Base-by-base conservation (phyloP, 2,113 vertebrate species). In the Tautogolabrus adspersus region DNA sequence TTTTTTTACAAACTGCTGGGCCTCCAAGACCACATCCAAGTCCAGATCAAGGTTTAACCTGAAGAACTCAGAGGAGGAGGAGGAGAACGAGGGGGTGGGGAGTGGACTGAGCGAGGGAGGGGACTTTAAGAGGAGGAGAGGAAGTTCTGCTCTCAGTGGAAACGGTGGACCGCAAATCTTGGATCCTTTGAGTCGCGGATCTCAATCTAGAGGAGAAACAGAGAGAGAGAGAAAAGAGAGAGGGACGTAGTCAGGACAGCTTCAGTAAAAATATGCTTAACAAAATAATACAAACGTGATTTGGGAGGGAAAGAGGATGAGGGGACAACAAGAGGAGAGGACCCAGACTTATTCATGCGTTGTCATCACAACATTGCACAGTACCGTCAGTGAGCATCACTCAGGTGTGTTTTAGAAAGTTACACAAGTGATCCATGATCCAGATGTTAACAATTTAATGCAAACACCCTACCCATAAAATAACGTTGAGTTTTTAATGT, bases 171-270 rank as follows among this genome's bases (percentile, higher is more conserved):
- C 69, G 73, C 82, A 47, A 83, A 93, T 77, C 86, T 81, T 42
- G 81, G 81, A 63, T 91, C 91, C 61, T 83, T 91, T 21, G 59
- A 69, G 72, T 93, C 91, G 60, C 85, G 89, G 78, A 92, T 91
- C 83, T 93, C 91, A 90, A 93, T 93, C 93, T 94, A 80, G 23
- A 75, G 59, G 56, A 81, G 44, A 75, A 63, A 73, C n/a, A 68
- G 63, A 79, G 52, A 79, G 8, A 77, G 26, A 61, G 22, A 22
- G 23, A 23, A 57, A 30, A 58, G 49, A 56, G 38, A 61, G 47
- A 38, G 30, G 30, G 30, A 34, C 30, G 30, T 34, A 6, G 30
- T 34, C 4, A 34, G 30, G 47, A 74, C 9, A 22, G 44, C 0
- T 10, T 52, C 34, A 86, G 40, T 15, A 10, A 16, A 19, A 37